These are phyloP conservation scores for Prorops nasuta DNA, from an alignment of 1,140 invertebrate genomes.

Conservation along the genomic window DNA sequence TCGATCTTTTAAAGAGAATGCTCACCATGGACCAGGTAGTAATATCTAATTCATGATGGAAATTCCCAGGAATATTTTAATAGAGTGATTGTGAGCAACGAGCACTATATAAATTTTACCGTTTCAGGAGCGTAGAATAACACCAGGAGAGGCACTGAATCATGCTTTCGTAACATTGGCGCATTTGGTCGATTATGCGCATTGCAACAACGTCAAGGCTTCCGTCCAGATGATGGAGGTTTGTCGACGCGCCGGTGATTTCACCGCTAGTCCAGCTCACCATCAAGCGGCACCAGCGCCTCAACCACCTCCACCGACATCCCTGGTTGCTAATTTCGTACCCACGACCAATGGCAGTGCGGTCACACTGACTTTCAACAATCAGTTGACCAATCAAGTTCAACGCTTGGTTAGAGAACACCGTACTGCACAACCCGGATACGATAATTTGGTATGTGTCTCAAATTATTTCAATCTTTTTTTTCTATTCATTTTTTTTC, in stretches of 20 bases:
- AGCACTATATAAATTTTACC: slow-evolving; percentile 13
- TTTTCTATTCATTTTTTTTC: not conserved
- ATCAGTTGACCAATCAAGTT: slow-evolving; percentile 73
- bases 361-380: slow-evolving; percentile 86
- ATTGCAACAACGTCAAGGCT: slow-evolving; percentile 94
- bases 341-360: slow-evolving; percentile 75
- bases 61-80: too few relatives aligned
- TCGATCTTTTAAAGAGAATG: slow-evolving; percentile 96
- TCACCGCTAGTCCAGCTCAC: slow-evolving; percentile 57
- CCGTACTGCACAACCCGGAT: slow-evolving; percentile 58
- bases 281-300: slow-evolving; percentile 62
- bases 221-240: slow-evolving; percentile 97
- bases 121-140: slow-evolving; percentile 83
- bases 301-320: slow-evolving; percentile 60
- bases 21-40: slow-evolving; percentile 93
- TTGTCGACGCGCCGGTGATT: slow-evolving; percentile 67
- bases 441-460: slow-evolving; percentile 63
- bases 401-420: slow-evolving; percentile 66
- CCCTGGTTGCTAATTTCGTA: slow-evolving; percentile 67
- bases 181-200: slow-evolving; percentile 93
- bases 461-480: not conserved
- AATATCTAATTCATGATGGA: slow-evolving; percentile 57
- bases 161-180: slow-evolving; percentile 92
- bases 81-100: slow-evolving; percentile 1
- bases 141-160: slow-evolving; percentile 91